Conservation (phyloP, 2,113 vertebrate genomes). For the Brachypodius melanocephalos region DNA sequence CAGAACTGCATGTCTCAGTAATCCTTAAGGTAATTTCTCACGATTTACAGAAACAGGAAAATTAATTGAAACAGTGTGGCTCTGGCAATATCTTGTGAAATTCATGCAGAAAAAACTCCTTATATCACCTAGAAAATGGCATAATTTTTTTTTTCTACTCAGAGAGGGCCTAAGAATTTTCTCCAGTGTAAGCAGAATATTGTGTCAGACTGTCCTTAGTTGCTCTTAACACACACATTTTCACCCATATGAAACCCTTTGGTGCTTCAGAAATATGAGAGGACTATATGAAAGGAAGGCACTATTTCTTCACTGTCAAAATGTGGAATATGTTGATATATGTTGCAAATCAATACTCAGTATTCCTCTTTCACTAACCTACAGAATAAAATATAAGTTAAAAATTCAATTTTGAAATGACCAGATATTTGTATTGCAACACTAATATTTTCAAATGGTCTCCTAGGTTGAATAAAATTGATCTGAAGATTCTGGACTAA, state of each 20-base stretch:
- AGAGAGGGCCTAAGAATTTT: neutral
- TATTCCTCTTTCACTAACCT: neutral
- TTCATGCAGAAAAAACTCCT: neutral
- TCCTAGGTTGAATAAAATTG: neutral
- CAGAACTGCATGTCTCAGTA: neutral
- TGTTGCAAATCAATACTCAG: neutral
- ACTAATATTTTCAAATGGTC: neutral
- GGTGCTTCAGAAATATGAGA: neutral
- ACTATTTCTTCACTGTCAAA: neutral
- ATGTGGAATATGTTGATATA: neutral
- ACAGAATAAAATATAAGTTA: neutral
- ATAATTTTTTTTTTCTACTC: neutral
- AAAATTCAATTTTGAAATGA: neutral
- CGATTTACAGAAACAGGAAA: neutral
- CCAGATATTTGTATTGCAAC: neutral
- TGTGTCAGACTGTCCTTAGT: neutral
- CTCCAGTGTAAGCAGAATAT: neutral
- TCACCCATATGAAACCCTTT: neutral
- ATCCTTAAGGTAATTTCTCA: neutral
- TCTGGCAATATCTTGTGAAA: neutral
- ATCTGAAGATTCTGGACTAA: neutral
- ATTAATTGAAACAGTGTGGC: neutral
- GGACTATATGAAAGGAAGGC: neutral
- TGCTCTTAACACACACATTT: neutral
- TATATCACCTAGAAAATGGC: neutral